phyloP scores from a whole-genome alignment of 2,113 vertebrate genomes.

The Dromiciops gliroides region DNA sequence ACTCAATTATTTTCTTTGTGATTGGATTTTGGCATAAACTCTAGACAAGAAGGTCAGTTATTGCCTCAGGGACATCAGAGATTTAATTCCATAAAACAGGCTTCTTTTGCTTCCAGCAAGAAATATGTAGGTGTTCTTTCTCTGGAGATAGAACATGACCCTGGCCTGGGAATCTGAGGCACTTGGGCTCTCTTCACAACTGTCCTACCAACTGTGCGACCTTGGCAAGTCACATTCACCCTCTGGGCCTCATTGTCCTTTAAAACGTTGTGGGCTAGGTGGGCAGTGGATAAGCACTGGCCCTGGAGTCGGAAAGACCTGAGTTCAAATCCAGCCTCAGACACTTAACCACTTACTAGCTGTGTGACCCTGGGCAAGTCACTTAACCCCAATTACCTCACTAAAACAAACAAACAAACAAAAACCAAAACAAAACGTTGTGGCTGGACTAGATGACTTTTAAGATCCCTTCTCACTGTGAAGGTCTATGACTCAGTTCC shows the following conservation, averaged over 20 bases:
- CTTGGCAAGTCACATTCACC: neutral
- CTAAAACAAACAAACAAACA: too few species aligned
- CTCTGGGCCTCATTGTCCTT: neutral
- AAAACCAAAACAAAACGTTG: too few species aligned
- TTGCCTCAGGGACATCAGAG: neutral
- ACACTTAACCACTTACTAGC: too few species aligned
- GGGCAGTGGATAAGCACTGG: too few species aligned
- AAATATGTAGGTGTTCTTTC: neutral
- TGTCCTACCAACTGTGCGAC: neutral
- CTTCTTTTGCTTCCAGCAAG: neutral
- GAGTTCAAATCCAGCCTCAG: too few species aligned
- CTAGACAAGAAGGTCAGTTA: neutral
- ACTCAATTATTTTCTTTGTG: neutral
- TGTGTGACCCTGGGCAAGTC: too few species aligned
- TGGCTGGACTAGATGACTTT: neutral
- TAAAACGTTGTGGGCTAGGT: neutral
- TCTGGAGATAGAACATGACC: neutral
- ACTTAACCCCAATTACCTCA: too few species aligned
- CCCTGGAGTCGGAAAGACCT: too few species aligned
- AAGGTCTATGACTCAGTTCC: neutral
- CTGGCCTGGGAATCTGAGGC: neutral
- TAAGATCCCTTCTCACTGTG: neutral
- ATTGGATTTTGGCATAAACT: neutral
- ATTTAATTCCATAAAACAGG: neutral
- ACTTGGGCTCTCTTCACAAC: neutral